Evolutionary conservation across 2,888 invertebrate species (phyloP), one percentile per base, ranked within the genome.

Genomic region (Junonia oenone): DNA sequence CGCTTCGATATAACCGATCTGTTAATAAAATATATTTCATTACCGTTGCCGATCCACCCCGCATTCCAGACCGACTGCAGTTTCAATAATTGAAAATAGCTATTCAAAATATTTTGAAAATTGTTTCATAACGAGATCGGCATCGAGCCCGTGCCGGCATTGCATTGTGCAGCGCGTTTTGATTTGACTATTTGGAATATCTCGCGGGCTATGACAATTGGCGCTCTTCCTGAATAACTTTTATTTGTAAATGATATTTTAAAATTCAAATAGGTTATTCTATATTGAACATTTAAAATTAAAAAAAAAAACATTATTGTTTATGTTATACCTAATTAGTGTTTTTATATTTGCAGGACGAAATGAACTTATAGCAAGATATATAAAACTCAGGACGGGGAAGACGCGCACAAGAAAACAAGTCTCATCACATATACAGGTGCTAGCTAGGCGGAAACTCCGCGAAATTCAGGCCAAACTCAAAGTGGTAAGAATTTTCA

Each of bases 401-500:
- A 99, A 99, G 90, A 99, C 99, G 90, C 95, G 99, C 85, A 99
- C 99, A 83, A 93, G 99, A 81, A 99, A 99, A 91, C 99, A 99
- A 92, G 99, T 99, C 77, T 99, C 99, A 75, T 99, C 99, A 76
- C 99, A 99, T 90, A 99, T 99, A 90, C 99, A 99, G 92, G 99
- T 99, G 79, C 93, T 99, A 81, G 99, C 99, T 70, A 94, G 99
- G 86, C 94, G 99, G 91, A 99, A 98, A 93, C 93, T 99, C 72
- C 94, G 99, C 72, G 99, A 99, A 92, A 97, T 99, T 72, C 99
- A 99, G 89, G 96, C 98, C 74, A 98, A 98, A 93, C 93, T 98
- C 75, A 98, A 98, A 96, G 98, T 98, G 93, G 96, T 96, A 90
- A 94, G 96, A 93, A 45, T 50, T 51, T 58, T 49, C 33, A 43